Base-by-base conservation (phyloP, 2,797 vertebrate species). In the Psittacula derbiana region DNA sequence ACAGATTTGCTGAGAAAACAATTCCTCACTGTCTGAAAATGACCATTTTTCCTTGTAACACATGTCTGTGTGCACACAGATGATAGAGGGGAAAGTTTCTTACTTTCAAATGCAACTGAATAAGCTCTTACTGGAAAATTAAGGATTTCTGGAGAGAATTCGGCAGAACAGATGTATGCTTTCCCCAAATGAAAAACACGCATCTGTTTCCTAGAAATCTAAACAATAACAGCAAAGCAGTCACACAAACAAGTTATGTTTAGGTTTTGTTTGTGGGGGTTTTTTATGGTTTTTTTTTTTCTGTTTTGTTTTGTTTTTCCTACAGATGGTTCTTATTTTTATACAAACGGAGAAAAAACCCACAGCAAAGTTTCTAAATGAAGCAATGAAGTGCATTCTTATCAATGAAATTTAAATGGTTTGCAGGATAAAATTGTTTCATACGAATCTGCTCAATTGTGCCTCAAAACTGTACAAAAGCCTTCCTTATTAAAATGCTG, bases 161-260 rank as follows among this genome's bases (percentile, higher is more conserved):
- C 24, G 69, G 84, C 86, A 92, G 92, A 98, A 96, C 97, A 97
- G 97, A 98, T 98, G 97, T 88, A 95, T 92, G 66, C 85, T 86
- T 97, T 96, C 83, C 80, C 64, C 81, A 97, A 97, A 96, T 92
- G 80, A 97, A 93, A 97, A 97, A 82, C 90, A 88, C 62, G 69
- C 95, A 95, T 98, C 97, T 97, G 96, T 95, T 98, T 97, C 85
- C 82, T 92, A 98, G 97, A 98, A 97, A 97, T 97, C 96, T 95
- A 97, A 98, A 97, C 94, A 97, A 93, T 97, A 97, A 94, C 73
- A 95, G 86, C 67, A 94, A 96, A 97, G 74, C 91, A 95, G 84
- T 57, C 94, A 87, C 60, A 96, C 43, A 89, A 95, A 90, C 62
- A 95, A 81, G 65, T 88, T 75, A 66, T 76, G 62, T 16, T 58